A percentile compares a stretch with the other conserved stretches of the same genome.
These are phyloP conservation scores for Cremastobaeus sp. DNA, from an alignment of 2,888 invertebrate genomes.

Conservation along the genomic window DNA sequence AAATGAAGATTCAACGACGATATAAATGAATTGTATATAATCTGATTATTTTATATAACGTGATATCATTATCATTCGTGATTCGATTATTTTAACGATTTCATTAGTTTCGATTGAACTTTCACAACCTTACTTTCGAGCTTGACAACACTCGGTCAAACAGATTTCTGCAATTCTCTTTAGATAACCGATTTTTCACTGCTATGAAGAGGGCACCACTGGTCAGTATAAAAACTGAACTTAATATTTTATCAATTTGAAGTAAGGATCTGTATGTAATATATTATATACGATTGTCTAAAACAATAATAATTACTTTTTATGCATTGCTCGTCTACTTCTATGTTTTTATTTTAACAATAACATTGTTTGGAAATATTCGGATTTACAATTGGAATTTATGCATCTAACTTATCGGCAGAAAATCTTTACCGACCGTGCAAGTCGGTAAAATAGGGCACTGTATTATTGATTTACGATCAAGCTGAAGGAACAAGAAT, in stretches of 20 bases:
- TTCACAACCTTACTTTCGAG: too few relatives aligned
- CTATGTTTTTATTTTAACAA: background rate
- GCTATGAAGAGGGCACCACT: slow-evolving; percentile 14
- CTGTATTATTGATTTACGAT: slow-evolving; percentile 29
- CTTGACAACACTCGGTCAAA: background rate
- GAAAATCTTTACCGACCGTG: slow-evolving; percentile 1
- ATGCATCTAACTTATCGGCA: background rate
- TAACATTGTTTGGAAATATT: too few relatives aligned
- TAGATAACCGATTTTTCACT: background rate
- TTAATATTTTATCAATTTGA: background rate
- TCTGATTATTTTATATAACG: too few relatives aligned
- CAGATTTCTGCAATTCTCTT: slow-evolving; percentile 21
- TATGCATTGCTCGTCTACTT: background rate
- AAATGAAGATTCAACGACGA: too few relatives aligned
- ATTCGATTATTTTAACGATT: too few relatives aligned
- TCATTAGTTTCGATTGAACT: too few relatives aligned
- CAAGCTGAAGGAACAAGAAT: background rate
- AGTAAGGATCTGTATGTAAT: too few relatives aligned
- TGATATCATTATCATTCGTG: too few relatives aligned
- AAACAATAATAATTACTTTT: background rate
- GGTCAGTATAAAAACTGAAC: background rate
- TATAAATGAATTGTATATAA: too few relatives aligned
- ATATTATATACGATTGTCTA: background rate
- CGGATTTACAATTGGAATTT: background rate
- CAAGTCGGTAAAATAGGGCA: slow-evolving; percentile 63